These are phyloP conservation scores for Suillia variegata DNA, from an alignment of 2,888 invertebrate species.

Conservation along the genomic window DNA sequence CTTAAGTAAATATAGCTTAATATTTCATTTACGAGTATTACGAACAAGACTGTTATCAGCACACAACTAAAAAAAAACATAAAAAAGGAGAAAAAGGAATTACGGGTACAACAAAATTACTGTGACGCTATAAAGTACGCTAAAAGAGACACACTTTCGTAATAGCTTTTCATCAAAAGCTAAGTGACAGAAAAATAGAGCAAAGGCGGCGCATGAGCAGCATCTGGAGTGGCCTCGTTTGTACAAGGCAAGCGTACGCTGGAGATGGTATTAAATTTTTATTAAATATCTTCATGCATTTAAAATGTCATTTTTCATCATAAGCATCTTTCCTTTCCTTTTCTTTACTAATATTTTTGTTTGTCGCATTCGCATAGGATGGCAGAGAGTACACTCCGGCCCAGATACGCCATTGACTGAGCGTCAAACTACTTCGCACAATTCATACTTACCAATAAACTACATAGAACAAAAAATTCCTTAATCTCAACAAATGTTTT, in stretches of 20 bases:
- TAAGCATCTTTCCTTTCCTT: no score
- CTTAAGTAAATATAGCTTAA: no score
- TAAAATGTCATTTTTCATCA: constrained; percentile 28
- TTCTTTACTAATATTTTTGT: no score
- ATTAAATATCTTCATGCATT: constrained; percentile 48
- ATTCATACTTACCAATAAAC: no score
- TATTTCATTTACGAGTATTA: no score
- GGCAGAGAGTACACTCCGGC: no score
- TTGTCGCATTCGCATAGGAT: no score
- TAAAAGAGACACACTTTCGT: constrained; percentile 9
- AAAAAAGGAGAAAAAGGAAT: not conserved
- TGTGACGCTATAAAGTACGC: not conserved
- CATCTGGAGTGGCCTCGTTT: not conserved
- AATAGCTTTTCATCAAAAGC: constrained; percentile 15
- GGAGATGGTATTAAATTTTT: constrained; percentile 42
- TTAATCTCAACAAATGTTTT: no score
- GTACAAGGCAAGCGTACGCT: not conserved
- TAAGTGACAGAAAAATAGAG: constrained; percentile 15
- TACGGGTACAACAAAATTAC: not conserved
- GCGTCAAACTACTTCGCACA: no score
- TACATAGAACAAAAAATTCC: no score
- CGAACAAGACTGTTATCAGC: no score
- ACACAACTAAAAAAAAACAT: not conserved
- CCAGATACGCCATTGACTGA: no score
- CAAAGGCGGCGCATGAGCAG: not conserved